phyloP scores from a whole-genome alignment of 2,113 vertebrate species.

The Rhizomys pruinosus region DNA sequence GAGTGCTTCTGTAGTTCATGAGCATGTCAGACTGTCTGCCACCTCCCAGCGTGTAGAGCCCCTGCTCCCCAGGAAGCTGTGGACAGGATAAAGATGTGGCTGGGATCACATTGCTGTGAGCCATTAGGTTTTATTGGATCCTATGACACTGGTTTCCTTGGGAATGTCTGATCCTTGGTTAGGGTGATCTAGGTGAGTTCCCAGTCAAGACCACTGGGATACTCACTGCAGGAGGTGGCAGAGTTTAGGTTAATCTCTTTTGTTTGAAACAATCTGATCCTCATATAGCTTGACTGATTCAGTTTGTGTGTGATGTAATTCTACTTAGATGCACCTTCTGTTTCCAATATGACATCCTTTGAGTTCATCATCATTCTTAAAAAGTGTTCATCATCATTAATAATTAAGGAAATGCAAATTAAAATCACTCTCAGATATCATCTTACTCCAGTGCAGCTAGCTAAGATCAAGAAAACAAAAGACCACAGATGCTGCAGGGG shows the following conservation, averaged over 20 bases:
- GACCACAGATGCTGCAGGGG: no score
- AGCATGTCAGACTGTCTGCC: fast-evolving
- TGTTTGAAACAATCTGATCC: not conserved
- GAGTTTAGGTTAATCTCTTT: not conserved
- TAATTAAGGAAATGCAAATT: no score
- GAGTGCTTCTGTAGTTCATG: fast-evolving
- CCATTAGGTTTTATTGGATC: not conserved
- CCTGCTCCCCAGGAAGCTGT: not conserved
- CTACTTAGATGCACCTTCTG: not conserved
- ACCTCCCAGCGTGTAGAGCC: fast-evolving
- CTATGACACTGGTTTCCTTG: not conserved
- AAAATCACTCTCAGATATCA: no score
- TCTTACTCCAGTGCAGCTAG: no score
- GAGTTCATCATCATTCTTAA: not conserved
- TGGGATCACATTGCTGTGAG: fast-evolving
- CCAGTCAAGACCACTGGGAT: not conserved
- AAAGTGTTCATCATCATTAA: no score
- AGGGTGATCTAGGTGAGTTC: not conserved
- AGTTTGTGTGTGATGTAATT: no score
- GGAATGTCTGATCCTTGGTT: not conserved
- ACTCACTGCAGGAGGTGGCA: not conserved
- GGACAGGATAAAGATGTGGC: fast-evolving
- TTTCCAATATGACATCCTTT: not conserved
- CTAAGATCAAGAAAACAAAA: no score
- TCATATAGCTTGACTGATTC: not conserved